phyloP scores from a whole-genome alignment of 2,888 invertebrate species.

The Falcaria lacertinaria region DNA sequence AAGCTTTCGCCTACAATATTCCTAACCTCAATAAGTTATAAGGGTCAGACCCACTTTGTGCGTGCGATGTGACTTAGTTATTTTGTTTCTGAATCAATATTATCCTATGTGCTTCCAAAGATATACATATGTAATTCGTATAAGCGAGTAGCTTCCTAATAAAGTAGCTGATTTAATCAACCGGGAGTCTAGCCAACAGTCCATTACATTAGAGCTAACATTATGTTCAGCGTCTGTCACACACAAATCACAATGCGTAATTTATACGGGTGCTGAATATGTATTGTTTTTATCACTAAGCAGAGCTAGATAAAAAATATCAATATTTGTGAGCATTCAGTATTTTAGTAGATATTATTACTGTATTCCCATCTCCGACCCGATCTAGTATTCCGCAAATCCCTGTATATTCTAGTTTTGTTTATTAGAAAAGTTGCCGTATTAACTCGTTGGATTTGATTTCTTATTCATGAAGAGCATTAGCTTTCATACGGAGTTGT shows the following conservation, averaged over 20 bases:
- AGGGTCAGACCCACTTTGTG: slow-evolving; percentile 2
- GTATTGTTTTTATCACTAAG: slow-evolving; percentile 17
- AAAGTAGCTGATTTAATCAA: slow-evolving; percentile 2
- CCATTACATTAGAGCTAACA: slow-evolving; percentile 4
- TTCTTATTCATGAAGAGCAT: neutral
- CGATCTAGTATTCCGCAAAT: slow-evolving; percentile 26
- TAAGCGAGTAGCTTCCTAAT: slow-evolving; percentile 1
- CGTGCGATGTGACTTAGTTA: neutral
- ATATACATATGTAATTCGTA: no score
- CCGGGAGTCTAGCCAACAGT: slow-evolving; percentile 7
- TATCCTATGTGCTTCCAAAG: no score
- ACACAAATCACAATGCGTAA: slow-evolving; percentile 23
- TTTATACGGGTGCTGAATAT: slow-evolving; percentile 25
- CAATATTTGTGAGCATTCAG: slow-evolving; percentile 15
- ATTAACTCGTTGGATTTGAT: slow-evolving; percentile 21
- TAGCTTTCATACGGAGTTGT: slow-evolving; percentile 4
- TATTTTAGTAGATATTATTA: neutral
- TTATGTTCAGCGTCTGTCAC: slow-evolving; percentile 18
- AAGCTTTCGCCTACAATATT: slow-evolving; percentile 1
- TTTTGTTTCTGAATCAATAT: neutral
- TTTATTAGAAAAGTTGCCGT: slow-evolving; percentile 10
- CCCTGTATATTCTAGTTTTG: slow-evolving; percentile 21
- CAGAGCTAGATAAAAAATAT: slow-evolving; percentile 22
- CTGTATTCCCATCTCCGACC: slow-evolving; percentile 19
- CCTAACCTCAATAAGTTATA: slow-evolving; percentile 2